These are phyloP conservation scores for Caenorhabditis doughertyi DNA, from an alignment of 2,888 invertebrate species.

Conservation along the genomic window DNA sequence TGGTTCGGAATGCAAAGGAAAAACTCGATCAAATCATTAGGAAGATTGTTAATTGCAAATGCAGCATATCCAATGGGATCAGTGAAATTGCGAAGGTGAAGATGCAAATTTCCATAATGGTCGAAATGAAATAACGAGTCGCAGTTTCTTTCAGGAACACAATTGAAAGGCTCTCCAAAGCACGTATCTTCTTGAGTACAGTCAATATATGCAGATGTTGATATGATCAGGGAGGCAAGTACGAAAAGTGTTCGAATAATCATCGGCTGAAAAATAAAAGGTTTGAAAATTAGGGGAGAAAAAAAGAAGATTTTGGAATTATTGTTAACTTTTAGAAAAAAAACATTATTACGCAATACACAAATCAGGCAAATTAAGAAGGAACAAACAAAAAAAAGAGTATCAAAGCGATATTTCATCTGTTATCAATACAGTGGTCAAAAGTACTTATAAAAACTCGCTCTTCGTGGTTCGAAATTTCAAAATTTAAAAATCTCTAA, in stretches of 20 bases:
- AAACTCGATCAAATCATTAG: constrained; percentile 41
- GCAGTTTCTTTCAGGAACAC: constrained; percentile 33
- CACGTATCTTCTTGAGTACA: constrained; percentile 37
- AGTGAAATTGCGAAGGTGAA: constrained; percentile 46
- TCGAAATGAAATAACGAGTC: constrained; percentile 42
- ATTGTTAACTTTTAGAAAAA: too few relatives aligned
- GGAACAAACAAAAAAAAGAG: too few relatives aligned
- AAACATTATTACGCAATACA: too few relatives aligned
- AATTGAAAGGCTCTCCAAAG: constrained; percentile 43
- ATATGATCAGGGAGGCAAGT: background rate
- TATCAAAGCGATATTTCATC: too few relatives aligned
- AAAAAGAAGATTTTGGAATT: too few relatives aligned
- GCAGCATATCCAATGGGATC: constrained; percentile 38
- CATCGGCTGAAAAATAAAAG: too few relatives aligned
- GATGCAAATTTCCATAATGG: constrained; percentile 34
- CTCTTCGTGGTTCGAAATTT: too few relatives aligned
- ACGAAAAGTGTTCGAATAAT: background rate
- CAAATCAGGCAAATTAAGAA: too few relatives aligned
- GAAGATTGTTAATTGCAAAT: constrained; percentile 16
- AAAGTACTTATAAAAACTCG: too few relatives aligned
- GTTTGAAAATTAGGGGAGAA: too few relatives aligned
- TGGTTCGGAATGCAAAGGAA: constrained; percentile 44
- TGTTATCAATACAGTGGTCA: too few relatives aligned
- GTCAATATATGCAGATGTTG: background rate
- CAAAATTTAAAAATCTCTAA: too few relatives aligned